Evolutionary conservation across 2,888 invertebrate species (phyloP).

Genomic region (Gerris lacustris): DNA sequence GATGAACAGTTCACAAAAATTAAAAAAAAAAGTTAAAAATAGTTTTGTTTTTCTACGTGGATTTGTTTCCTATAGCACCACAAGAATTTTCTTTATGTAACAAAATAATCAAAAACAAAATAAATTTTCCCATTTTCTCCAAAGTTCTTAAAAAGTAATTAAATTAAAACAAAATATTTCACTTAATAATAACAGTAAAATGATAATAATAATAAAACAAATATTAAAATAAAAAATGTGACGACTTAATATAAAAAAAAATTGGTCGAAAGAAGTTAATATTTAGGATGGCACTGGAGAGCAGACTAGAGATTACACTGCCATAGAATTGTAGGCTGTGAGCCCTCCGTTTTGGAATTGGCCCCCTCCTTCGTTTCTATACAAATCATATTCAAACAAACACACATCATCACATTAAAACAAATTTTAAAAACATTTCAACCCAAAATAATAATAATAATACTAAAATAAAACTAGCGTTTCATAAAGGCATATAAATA

Average conservation of each 20-base stretch:
- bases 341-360: slow-evolving; percentile 68
- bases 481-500: no score
- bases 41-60: no score
- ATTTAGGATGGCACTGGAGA: slow-evolving; percentile 24
- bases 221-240: background rate
- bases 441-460: background rate
- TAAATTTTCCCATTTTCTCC: background rate
- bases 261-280: slow-evolving; percentile 6
- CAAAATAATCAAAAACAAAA: background rate
- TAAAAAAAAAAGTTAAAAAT: no score
- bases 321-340: slow-evolving; percentile 98
- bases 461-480: no score
- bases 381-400: slow-evolving; percentile 32
- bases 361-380: slow-evolving; percentile 86
- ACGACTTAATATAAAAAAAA: background rate
- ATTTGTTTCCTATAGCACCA: no score
- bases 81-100: no score
- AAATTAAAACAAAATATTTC: background rate
- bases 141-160: background rate
- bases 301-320: slow-evolving; percentile 78
- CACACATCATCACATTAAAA: slow-evolving; percentile 20
- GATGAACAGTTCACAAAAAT: no score
- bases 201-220: background rate
- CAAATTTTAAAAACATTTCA: slow-evolving; percentile 15
- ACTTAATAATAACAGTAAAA: background rate